phyloP scores from a whole-genome alignment of 64 coral and sea anemone species.

The Orbicella faveolata region DNA sequence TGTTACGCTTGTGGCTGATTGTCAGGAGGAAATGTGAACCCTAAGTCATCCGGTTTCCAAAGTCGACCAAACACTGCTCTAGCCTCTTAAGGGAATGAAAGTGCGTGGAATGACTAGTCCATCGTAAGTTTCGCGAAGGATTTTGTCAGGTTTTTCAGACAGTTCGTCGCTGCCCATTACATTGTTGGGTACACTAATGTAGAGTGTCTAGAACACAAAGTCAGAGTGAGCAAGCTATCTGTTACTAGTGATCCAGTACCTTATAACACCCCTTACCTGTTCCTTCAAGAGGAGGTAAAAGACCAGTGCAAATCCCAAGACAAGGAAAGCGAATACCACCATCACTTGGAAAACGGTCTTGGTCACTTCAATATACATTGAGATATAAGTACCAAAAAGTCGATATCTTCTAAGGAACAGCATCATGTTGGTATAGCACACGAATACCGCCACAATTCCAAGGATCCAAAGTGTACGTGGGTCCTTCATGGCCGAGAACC shows the following conservation, averaged over 20 bases:
- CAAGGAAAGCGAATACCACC: conserved; percentile 52
- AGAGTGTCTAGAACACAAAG: no score
- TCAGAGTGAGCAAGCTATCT: not conserved
- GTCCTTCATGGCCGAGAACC: conserved; percentile 18
- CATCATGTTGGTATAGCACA: conserved; percentile 78
- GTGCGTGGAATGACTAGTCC: no score
- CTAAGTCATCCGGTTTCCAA: no score
- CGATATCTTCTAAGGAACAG: conserved; percentile 77
- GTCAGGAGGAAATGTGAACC: no score
- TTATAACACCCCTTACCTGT: conserved; percentile 53
- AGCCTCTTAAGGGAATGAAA: no score
- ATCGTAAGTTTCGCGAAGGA: no score
- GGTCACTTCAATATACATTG: conserved; percentile 82
- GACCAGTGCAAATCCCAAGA: conserved; percentile 53
- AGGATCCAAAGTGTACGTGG: conserved; percentile 49
- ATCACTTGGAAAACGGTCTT: conserved; percentile 69
- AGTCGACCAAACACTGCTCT: no score
- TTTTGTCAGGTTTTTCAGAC: no score
- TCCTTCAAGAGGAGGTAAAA: conserved; percentile 84
- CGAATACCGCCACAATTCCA: conserved; percentile 65
- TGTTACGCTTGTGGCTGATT: no score
- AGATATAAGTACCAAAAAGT: conserved; percentile 71
- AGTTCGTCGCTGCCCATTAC: no score
- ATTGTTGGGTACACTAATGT: no score
- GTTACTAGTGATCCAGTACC: not conserved